Evolutionary conservation across 2,113 vertebrate genomes (phyloP).

Genomic region (Scatophagus argus): DNA sequence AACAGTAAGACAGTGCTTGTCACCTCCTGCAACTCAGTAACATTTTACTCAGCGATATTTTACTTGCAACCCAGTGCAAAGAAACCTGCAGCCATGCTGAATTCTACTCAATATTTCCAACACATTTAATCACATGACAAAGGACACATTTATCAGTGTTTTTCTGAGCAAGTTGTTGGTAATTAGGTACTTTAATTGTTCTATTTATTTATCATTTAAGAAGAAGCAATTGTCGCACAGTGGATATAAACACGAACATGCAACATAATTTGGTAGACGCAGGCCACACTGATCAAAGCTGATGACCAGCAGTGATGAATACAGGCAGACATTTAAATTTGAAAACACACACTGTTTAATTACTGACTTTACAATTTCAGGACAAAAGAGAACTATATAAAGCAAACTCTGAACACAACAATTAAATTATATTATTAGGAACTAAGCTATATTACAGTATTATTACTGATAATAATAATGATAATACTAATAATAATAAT

Average conservation of each 20-base stretch:
- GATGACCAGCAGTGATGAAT: background rate
- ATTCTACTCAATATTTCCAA: background rate
- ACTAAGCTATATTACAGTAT: background rate
- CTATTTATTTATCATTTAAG: background rate
- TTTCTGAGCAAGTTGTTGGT: background rate
- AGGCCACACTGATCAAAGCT: background rate
- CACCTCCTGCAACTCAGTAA: slow-evolving; percentile 1
- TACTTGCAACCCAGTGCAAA: background rate
- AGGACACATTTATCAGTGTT: background rate
- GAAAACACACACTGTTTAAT: background rate
- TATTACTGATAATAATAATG: background rate
- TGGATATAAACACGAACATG: background rate
- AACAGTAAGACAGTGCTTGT: slow-evolving; percentile 18
- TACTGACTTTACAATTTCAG: background rate
- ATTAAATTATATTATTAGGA: no score
- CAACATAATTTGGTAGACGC: background rate
- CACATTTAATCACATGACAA: background rate
- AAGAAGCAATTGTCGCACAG: background rate
- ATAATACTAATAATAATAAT: slow-evolving; percentile 1
- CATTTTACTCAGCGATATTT: no score
- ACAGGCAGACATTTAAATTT: background rate
- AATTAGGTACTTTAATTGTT: background rate
- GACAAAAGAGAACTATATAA: background rate
- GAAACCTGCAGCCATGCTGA: background rate
- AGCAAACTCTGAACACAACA: background rate